Percentiles rank a stretch among this genome's conserved stretches.
These are phyloP conservation scores for Pluvialis apricaria DNA, from an alignment of 2,113 vertebrate species.

Conservation along the genomic window DNA sequence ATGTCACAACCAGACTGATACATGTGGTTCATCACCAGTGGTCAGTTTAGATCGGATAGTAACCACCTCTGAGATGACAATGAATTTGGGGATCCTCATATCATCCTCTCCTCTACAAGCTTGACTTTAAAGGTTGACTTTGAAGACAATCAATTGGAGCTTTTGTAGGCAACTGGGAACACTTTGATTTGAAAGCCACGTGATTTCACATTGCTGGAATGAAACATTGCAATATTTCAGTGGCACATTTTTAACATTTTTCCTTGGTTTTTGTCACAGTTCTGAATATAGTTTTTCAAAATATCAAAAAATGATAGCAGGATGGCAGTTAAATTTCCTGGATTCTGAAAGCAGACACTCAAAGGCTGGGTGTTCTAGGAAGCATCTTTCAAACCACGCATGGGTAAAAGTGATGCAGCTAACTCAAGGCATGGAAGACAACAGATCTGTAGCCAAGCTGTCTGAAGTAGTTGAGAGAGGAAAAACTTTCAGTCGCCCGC, in stretches of 20 bases:
- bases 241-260: not conserved
- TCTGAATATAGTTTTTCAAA: not conserved
- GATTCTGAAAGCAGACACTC: not conserved
- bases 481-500: not conserved
- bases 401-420: not conserved
- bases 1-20: not conserved
- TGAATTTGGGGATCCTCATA: not conserved
- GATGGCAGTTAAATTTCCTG: not conserved
- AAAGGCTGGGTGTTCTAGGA: not conserved
- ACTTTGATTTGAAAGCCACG: not conserved
- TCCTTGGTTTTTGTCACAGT: not conserved
- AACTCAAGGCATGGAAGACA: not conserved
- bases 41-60: not conserved
- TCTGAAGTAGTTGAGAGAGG: not conserved
- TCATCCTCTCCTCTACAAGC: not conserved
- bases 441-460: not conserved
- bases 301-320: not conserved
- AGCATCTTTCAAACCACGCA: not conserved
- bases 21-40: rapidly evolving
- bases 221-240: not conserved
- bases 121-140: not conserved
- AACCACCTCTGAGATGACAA: not conserved
- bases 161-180: not conserved
- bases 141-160: not conserved
- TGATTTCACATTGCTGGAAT: not conserved